Evolutionary conservation across 1,140 invertebrate species (phyloP), one percentile per base, ranked within the genome.

Genomic region (Papilio glaucus): DNA sequence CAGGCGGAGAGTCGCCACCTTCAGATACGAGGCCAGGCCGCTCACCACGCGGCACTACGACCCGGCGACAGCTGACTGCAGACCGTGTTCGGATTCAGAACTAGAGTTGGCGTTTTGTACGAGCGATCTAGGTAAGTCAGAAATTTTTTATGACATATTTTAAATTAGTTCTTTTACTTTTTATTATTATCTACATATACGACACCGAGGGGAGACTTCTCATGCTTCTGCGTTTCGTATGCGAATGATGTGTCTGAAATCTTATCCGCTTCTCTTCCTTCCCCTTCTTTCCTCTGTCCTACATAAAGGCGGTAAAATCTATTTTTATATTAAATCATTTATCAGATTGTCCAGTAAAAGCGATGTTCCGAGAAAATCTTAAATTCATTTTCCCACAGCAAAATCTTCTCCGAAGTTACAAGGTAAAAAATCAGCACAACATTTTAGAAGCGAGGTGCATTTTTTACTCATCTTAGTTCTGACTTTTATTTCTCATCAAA

Each of bases 21-120:
- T 97, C 60, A 94, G 95, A 75, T 97, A 97, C 76, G 95, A 97
- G 82, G 92, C 97, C 8, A 94, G 96, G 76, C 90, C 94, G 0
- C 78, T 95, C 29, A 92, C 94, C 1, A 83, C 83, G 41, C 80
- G 84, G 73, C 82, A 89, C 69, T 94, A 93, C 73, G 94, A 95
- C 79, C 94, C 95, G 0, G 87, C 93, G 38, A 94, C 95, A 78
- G 95, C 95, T 88, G 96, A 97, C 75, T 97, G 97, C 86, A 93
- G 96, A 69, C 97, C 97, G 0, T 97, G 97, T 83, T 95, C 95
- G 0, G 95, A 95, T 53, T 95, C 96, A 4, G 96, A 97, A 88
- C 82, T 97, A 53, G 95, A 97, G 13, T 94, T 96, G 39, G 95
- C 96, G 7, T 97, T 96, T 83, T 97, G 97, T 85, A 96, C 96